Evolutionary conservation across 64 coral and sea anemone genomes (phyloP), one percentile per base, ranked within the genome.

Genomic region (Platygyra sinensis): DNA sequence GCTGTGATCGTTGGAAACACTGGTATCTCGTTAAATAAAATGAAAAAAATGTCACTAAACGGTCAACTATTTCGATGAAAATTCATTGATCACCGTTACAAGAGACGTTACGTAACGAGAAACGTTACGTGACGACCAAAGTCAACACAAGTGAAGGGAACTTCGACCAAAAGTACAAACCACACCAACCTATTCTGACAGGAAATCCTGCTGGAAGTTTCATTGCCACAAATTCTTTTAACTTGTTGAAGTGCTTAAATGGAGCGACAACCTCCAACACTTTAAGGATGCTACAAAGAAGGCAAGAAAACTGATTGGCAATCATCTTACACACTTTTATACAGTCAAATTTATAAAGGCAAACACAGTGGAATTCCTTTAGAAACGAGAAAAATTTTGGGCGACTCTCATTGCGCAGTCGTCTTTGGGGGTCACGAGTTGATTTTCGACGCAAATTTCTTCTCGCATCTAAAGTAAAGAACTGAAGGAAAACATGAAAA

Each of bases 211-310:
- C 90, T 2, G 96, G 96, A 50, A 99, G 89, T 78, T 99, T 99
- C 96, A 99, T 99, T 2, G 96, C 91, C 19, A 99, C 96, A 74
- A 99, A 99, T 72, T 99, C 96, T 80, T 99, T 96, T 90, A 99
- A 89, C 67, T 99, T 99, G 30, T 76, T 90, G 54, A 95, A 99
- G 72, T 99, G 97, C 78, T 99, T 99, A 55, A 99, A 95, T 59
- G 97, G 97, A 33, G 97, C 97, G 31, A 99, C 91, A 52, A 99
- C 97, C 80, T 99, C 94, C 16, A 99, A 87, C 2, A 99, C 91
- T 57, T 99, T 95, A 6, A 99, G 67, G 38, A 99, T 57, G 10
- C 97, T 99, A 42, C 27, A 93, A 67, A 78, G 27, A 59, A 72
- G 71, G 38, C 25, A 20, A 33, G 62, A 83, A 57, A 57, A 57